Evolutionary conservation across 2,888 invertebrate genomes (phyloP).

Genomic region (Lasioglossum zephyrum): DNA sequence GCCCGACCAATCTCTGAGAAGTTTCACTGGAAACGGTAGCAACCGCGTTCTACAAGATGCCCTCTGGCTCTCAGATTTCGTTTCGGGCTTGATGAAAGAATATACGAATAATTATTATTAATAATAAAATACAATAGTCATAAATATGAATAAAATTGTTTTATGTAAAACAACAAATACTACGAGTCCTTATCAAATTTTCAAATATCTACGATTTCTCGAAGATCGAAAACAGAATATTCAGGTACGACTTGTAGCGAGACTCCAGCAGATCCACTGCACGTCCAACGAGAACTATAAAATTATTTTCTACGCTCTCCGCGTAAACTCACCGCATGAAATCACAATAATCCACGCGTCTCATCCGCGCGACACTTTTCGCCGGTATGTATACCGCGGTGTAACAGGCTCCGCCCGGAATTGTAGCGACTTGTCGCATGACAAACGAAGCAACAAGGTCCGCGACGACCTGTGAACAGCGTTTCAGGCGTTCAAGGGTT

Average conservation of each 20-base stretch:
- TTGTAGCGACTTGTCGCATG: neutral
- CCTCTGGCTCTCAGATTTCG: neutral
- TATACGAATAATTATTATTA: neutral
- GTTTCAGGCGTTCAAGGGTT: neutral
- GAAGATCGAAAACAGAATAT: neutral
- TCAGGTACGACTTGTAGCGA: neutral
- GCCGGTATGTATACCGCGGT: neutral
- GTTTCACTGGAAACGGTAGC: neutral
- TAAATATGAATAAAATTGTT: no score
- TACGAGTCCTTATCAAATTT: neutral
- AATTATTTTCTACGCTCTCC: neutral
- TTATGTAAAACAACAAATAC: neutral
- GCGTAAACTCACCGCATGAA: neutral
- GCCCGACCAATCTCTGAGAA: neutral
- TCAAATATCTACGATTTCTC: neutral
- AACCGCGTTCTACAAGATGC: neutral
- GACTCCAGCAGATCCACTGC: neutral
- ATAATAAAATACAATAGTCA: neutral
- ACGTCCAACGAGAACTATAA: neutral
- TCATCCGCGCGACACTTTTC: neutral
- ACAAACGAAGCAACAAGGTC: conserved; percentile 11
- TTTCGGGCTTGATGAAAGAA: neutral
- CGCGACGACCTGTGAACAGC: neutral
- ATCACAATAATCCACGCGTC: neutral
- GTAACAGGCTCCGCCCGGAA: neutral